phyloP scores from a whole-genome alignment of 2,888 invertebrate genomes.

The Nudaria mundana region DNA sequence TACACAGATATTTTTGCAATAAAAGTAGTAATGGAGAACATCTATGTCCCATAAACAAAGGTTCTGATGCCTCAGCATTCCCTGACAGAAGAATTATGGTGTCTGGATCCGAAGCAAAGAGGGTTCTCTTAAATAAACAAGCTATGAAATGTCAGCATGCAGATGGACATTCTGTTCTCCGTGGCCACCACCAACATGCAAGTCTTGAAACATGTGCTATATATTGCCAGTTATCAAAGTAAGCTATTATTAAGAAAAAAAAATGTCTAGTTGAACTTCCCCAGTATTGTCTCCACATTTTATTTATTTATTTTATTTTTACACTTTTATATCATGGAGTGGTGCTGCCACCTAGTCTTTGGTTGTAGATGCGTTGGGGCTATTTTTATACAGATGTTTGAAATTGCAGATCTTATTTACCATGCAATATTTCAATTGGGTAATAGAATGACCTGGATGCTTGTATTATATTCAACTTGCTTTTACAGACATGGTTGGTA shows the following conservation, averaged over 20 bases:
- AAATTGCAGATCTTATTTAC: too few species aligned
- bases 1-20: constrained; percentile 69
- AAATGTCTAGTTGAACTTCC: too few species aligned
- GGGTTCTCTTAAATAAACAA: constrained; percentile 53
- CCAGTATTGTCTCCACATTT: too few species aligned
- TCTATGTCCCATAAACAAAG: constrained; percentile 54
- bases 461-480: too few species aligned
- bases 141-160: constrained; percentile 65
- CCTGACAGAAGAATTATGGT: constrained; percentile 46
- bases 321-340: too few species aligned
- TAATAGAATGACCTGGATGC: too few species aligned
- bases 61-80: constrained; percentile 54
- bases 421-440: too few species aligned
- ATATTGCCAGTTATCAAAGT: constrained; percentile 75
- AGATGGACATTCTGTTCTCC: constrained; percentile 67
- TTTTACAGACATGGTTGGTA: constrained; percentile 84
- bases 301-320: too few species aligned
- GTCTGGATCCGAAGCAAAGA: constrained; percentile 48
- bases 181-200: constrained; percentile 70
- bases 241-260: constrained; percentile 39
- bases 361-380: too few species aligned
- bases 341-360: too few species aligned
- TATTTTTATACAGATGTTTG: too few species aligned
- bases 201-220: constrained; percentile 73
- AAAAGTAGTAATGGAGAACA: constrained; percentile 58